Percentiles rank a stretch among this genome's conserved stretches.
These are phyloP conservation scores for Philypnodon macrostomus DNA, from an alignment of 2,797 vertebrate species.

Conservation along the genomic window DNA sequence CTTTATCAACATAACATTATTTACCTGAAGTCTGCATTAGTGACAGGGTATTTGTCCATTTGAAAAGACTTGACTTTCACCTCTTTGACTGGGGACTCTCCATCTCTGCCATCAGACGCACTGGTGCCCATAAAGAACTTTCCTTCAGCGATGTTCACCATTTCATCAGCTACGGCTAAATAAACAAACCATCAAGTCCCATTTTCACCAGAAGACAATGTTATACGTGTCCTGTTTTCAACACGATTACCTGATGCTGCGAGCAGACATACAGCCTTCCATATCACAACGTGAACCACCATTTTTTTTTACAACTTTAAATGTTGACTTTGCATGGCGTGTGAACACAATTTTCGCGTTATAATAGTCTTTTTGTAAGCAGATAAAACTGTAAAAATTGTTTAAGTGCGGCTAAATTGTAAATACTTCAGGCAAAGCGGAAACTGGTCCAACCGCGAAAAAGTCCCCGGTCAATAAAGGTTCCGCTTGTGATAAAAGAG, in stretches of 20 bases:
- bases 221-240: not conserved
- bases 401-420: not conserved
- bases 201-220: not conserved
- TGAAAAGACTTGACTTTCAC: conserved; percentile 77
- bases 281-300: too few species aligned
- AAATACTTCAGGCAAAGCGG: conserved; percentile 5
- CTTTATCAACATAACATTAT: too few species aligned
- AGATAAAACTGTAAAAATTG: not conserved
- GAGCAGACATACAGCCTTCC: conserved; percentile 33
- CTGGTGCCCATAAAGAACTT: conserved; percentile 80
- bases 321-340: not conserved
- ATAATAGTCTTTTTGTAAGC: not conserved
- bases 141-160: conserved; percentile 81
- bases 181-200: not conserved
- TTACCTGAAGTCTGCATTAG: conserved; percentile 90
- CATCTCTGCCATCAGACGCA: conserved; percentile 74
- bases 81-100: conserved; percentile 73
- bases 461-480: conserved; percentile 9
- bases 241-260: conserved; percentile 47
- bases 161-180: conserved; percentile 31
- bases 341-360: not conserved
- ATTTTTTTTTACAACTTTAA: not conserved
- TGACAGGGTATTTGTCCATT: conserved; percentile 85
- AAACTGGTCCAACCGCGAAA: conserved; percentile 3
- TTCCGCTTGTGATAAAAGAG: conserved; percentile 27